Base-by-base conservation (phyloP, 2,888 invertebrate species). In the Pseudanteris insignis region DNA sequence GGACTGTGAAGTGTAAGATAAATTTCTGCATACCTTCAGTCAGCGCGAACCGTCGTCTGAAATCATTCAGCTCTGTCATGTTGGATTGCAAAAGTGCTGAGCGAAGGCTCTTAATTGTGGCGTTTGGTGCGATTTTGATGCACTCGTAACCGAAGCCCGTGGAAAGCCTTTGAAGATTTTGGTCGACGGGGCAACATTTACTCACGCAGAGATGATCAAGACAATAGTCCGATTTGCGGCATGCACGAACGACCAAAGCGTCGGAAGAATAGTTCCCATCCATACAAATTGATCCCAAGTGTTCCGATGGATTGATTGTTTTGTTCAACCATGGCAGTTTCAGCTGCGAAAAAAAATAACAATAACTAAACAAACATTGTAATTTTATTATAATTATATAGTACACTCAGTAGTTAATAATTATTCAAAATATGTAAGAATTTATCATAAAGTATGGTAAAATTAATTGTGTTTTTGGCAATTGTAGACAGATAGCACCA, bases 161-260 rank as follows among this genome's bases (percentile, higher is more conserved):
- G 3, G 57, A 12, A 43, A 28, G 15, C 33, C 58, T 58, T 58
- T 50, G 50, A 44, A 58, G 58, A 2, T 66, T 65, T 34, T 72
- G 63, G 18, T 71, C 70, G 21, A 80, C 79, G 4, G 63, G 48
- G 48, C 81, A 81, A 63, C 81, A 81, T 66, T 81, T 81, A 41
- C 73, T 69, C 37, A 81, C 62, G 65, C 81, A 81, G 1, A 70
- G 29, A 28, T 75, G 67, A 2, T 47, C 53, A 36, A 57, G 37
- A 58, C 64, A 64, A 46, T 64, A 60, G 14, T 36, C 40, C 7
- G 30, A 29, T 44, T 43, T 44, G 30, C 32, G 43, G 32, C 64
- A 64, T 36, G 50, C 53, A 41, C 64, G 64, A 53, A 46, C 46
- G 48, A 61, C 50, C 48, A 64, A 48, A 57, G 48, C 32, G 46